These are phyloP conservation scores for Gambusia yucatana DNA, from an alignment of 2,797 vertebrate genomes.

Conservation along the genomic window DNA sequence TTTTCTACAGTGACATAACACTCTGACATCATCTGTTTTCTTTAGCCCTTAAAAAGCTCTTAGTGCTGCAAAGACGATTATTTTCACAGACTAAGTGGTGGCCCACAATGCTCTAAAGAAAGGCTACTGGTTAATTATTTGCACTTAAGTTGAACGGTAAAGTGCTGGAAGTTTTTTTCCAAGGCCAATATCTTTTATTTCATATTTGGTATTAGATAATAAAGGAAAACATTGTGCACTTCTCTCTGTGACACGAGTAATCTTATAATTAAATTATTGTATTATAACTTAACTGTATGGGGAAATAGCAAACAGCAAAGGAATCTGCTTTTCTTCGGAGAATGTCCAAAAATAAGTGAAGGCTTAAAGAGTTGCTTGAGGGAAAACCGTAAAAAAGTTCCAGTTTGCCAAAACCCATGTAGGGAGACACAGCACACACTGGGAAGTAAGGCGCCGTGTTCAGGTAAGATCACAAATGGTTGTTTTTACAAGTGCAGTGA, in stretches of 20 bases:
- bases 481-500: neutral
- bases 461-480: neutral
- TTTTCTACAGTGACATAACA: neutral
- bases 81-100: slow-evolving; percentile 9
- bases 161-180: neutral
- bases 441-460: neutral
- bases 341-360: neutral
- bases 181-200: neutral
- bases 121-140: neutral
- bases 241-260: neutral
- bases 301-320: neutral
- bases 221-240: neutral
- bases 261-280: neutral
- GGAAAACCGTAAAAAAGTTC: neutral
- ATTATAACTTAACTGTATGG: neutral
- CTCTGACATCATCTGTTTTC: neutral
- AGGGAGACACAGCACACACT: neutral
- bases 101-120: neutral
- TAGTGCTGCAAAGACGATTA: neutral
- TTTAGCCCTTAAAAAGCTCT: slow-evolving; percentile 1
- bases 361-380: neutral
- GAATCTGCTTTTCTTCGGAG: neutral
- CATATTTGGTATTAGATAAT: neutral
- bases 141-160: neutral
- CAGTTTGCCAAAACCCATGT: neutral